These are phyloP conservation scores for Loris lydekkerianus DNA, from an alignment of 2,797 vertebrate genomes.

Conservation along the genomic window DNA sequence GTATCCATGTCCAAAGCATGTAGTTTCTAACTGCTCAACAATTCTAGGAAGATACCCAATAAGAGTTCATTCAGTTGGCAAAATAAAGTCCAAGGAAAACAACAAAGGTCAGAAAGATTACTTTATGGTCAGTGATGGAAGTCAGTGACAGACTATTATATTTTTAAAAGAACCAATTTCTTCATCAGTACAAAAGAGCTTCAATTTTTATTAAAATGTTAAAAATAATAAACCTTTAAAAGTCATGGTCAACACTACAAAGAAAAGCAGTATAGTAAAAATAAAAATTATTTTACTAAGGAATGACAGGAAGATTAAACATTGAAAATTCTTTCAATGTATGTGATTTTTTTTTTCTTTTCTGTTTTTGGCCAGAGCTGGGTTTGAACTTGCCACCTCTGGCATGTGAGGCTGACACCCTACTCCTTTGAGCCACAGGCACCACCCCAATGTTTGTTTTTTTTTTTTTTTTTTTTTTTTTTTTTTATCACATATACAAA, in stretches of 20 bases:
- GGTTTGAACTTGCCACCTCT: no score
- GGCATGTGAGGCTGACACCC: no score
- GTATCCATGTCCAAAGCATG: not conserved
- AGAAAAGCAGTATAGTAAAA: conserved; percentile 47
- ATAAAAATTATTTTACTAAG: not conserved
- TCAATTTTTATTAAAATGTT: conserved; percentile 31
- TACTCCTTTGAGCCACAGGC: no score
- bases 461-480: not conserved
- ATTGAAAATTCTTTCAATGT: not conserved
- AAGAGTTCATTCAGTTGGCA: not conserved
- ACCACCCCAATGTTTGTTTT: not conserved
- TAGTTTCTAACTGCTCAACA: not conserved
- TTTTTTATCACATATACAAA: conserved; percentile 32
- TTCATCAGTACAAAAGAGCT: not conserved
- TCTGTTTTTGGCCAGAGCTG: no score
- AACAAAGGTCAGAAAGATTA: conserved; percentile 17
- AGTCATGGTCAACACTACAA: not conserved
- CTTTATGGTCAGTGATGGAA: conserved; percentile 25
- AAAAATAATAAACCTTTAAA: conserved; percentile 59
- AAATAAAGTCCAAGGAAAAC: conserved; percentile 18
- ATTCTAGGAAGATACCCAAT: not conserved
- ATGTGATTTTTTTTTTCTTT: not conserved
- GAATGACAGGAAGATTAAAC: conserved; percentile 10
- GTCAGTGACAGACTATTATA: conserved; percentile 33
- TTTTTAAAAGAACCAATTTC: not conserved